phyloP scores from a whole-genome alignment of 2,888 invertebrate species.

The Metellina segmentata region DNA sequence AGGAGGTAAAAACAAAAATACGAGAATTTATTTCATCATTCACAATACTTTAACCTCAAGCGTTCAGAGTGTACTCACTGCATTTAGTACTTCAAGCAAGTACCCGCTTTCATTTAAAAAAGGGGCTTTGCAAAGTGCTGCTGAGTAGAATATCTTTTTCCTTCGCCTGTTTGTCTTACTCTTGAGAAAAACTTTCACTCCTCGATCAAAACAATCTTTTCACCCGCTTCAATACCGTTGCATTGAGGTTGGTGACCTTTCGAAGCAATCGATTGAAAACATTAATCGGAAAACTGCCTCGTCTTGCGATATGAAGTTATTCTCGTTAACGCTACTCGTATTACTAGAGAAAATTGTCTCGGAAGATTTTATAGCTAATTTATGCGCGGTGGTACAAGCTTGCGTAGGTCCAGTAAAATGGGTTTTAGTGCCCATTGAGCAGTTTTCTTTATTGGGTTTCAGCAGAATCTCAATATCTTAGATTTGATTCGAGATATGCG shows the following conservation, averaged over 20 bases:
- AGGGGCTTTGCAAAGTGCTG: background rate
- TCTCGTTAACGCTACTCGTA: background rate
- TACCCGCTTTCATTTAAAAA: background rate
- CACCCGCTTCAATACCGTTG: background rate
- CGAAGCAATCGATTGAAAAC: constrained; percentile 30
- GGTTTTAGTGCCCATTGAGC: no score
- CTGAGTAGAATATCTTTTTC: background rate
- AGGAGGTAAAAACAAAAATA: background rate
- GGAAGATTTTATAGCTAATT: background rate
- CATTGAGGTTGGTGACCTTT: constrained; percentile 42
- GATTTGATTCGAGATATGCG: no score
- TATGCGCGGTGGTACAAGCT: background rate
- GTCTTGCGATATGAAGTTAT: background rate
- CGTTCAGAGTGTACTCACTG: background rate
- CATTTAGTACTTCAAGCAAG: background rate
- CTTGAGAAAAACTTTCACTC: background rate
- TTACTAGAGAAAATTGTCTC: constrained; percentile 5
- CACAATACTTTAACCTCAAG: background rate
- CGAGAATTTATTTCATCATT: background rate
- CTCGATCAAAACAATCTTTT: background rate
- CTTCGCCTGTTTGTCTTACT: background rate
- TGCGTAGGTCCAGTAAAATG: no score
- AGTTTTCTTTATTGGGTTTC: no score
- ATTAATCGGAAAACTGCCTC: constrained; percentile 27
- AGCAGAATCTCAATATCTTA: no score